Conservation (phyloP, 1,140 invertebrate species). For the Ericerus pela region DNA sequence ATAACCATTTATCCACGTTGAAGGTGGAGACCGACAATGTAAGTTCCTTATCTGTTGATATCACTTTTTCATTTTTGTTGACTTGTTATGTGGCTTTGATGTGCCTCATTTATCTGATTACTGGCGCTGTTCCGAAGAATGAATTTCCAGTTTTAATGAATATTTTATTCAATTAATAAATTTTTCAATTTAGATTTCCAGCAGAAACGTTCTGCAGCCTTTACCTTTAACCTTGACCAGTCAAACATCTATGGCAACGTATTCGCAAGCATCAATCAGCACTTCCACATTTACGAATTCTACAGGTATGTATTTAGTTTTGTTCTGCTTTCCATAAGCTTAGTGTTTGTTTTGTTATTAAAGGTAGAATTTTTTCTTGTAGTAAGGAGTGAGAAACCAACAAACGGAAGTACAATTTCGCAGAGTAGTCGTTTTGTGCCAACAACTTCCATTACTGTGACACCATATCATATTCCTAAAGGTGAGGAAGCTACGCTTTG, state of each 20-base stretch:
- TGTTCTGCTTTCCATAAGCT: not conserved
- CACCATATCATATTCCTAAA: slow-evolving; percentile 34
- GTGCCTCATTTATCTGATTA: too few species aligned
- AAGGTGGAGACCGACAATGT: too few species aligned
- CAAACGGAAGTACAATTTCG: not conserved
- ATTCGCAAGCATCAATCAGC: not conserved
- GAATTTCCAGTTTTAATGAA: too few species aligned
- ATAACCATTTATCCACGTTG: too few species aligned
- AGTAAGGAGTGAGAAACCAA: not conserved
- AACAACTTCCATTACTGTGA: slow-evolving; percentile 24
- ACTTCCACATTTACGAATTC: not conserved
- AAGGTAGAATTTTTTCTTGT: not conserved
- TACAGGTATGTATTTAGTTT: too few species aligned
- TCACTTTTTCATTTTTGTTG: too few species aligned
- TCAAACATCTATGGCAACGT: not conserved
- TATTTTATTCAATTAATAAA: too few species aligned
- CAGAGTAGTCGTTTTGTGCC: slow-evolving; percentile 4
- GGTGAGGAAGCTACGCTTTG: slow-evolving; percentile 22
- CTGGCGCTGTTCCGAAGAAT: too few species aligned
- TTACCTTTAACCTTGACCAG: not conserved
- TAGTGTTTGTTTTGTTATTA: not conserved
- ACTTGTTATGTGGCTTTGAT: too few species aligned
- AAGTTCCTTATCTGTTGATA: too few species aligned
- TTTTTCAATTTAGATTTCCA: too few species aligned
- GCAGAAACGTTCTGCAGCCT: too few species aligned